Evolutionary conservation across 2,113 vertebrate species (phyloP).

Genomic region (Dicentrarchus labrax): DNA sequence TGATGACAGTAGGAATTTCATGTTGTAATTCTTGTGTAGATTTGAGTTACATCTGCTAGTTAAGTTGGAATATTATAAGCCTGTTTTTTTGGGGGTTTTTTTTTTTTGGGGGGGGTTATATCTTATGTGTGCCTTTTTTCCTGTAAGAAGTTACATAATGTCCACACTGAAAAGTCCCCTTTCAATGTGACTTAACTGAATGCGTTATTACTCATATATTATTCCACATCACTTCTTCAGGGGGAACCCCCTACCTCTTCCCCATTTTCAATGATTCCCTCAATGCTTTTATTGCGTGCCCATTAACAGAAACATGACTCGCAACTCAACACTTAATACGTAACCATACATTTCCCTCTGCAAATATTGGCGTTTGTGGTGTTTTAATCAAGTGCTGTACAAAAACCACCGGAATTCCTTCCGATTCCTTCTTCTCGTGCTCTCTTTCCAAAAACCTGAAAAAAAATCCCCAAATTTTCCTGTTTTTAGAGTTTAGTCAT

Average conservation of each 20-base stretch:
- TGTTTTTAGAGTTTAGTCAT: slow-evolving; percentile 81
- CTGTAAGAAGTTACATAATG: slow-evolving; percentile 74
- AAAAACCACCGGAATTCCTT: slow-evolving; percentile 82
- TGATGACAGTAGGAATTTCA: slow-evolving; percentile 52
- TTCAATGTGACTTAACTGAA: slow-evolving; percentile 54
- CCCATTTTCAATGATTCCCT: slow-evolving; percentile 51
- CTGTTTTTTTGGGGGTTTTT: slow-evolving; percentile 55
- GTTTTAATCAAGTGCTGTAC: slow-evolving; percentile 79
- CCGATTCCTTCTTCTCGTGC: slow-evolving; percentile 64
- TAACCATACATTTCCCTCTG: slow-evolving; percentile 79
- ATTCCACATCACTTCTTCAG: slow-evolving; percentile 71
- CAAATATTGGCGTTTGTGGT: slow-evolving; percentile 76
- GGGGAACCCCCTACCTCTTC: slow-evolving; percentile 60
- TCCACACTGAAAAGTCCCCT: slow-evolving; percentile 68
- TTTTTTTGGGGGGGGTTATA: slow-evolving; percentile 44
- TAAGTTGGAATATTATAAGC: slow-evolving; percentile 64
- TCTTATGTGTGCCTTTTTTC: slow-evolving; percentile 60
- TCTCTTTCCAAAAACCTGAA: slow-evolving; percentile 68
- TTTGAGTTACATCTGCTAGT: slow-evolving; percentile 67
- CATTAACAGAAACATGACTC: slow-evolving; percentile 78
- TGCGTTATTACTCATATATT: slow-evolving; percentile 66
- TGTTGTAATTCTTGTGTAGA: slow-evolving; percentile 55
- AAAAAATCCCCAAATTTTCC: slow-evolving; percentile 83
- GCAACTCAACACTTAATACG: slow-evolving; percentile 78
- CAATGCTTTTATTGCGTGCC: slow-evolving; percentile 78